Conservation (phyloP, 1,140 invertebrate genomes). For the Apis mellifera region DNA sequence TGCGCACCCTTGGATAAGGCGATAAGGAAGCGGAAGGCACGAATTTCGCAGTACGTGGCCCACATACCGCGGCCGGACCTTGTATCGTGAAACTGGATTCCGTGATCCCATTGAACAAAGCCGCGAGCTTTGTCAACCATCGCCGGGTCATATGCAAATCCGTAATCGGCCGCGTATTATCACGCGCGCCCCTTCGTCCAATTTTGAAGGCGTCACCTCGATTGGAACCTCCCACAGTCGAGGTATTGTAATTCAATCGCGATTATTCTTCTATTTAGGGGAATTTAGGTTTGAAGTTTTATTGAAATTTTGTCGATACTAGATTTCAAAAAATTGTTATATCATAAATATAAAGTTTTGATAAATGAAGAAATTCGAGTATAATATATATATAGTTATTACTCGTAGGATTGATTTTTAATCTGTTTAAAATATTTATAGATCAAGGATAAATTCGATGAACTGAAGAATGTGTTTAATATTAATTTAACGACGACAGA, state of each 20-base stretch:
- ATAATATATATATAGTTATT: no score
- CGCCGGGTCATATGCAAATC: conserved; percentile 62
- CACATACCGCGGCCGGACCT: neutral
- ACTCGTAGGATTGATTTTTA: no score
- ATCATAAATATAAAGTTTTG: no score
- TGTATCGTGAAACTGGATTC: conserved; percentile 58
- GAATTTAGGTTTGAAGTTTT: no score
- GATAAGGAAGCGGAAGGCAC: conserved; percentile 67
- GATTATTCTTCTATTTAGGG: neutral
- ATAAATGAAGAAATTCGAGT: no score
- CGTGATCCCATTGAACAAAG: conserved; percentile 56
- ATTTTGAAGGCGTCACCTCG: conserved; percentile 13
- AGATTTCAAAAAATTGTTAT: no score
- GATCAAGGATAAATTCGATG: no score
- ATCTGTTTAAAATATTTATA: no score
- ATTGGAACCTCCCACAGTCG: no score
- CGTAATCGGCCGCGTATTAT: conserved; percentile 42
- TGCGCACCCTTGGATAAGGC: conserved; percentile 42
- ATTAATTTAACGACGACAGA: no score
- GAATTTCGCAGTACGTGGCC: conserved; percentile 65
- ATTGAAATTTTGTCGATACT: no score
- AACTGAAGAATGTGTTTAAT: no score
- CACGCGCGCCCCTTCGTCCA: conserved; percentile 23
- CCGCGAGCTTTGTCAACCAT: conserved; percentile 60
- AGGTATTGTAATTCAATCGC: neutral